Evolutionary conservation across 2,888 invertebrate species (phyloP).

Genomic region (Drosophila barbarae): DNA sequence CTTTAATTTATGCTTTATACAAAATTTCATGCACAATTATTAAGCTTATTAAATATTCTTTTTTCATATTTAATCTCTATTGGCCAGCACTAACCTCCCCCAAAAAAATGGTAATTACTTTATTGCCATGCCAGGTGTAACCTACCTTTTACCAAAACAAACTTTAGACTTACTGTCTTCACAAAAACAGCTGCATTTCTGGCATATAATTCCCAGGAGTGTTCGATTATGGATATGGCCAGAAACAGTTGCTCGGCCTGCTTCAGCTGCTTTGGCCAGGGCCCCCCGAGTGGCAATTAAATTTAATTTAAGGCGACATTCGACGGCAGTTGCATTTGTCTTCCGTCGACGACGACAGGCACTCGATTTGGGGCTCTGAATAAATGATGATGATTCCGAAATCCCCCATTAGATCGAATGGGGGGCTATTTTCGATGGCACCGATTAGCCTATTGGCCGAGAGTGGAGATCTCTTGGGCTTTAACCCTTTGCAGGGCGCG

Average conservation of each 20-base stretch:
- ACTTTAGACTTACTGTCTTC: constrained; percentile 1
- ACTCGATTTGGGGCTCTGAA: background rate
- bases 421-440: constrained; percentile 33
- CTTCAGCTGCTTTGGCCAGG: constrained; percentile 47
- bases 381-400: constrained; percentile 27
- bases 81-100: constrained; percentile 18
- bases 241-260: constrained; percentile 43
- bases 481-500: constrained; percentile 54
- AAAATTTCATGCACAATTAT: too few species aligned
- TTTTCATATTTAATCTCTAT: background rate
- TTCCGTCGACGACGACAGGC: constrained; percentile 9
- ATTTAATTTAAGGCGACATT: constrained; percentile 53
- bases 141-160: constrained; percentile 8
- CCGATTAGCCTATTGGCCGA: constrained; percentile 51
- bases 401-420: constrained; percentile 16
- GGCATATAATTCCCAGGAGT: background rate
- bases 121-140: constrained; percentile 9
- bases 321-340: constrained; percentile 32
- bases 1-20: background rate
- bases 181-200: constrained; percentile 29
- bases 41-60: background rate
- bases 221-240: background rate
- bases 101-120: constrained; percentile 14
- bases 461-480: constrained; percentile 30
- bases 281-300: constrained; percentile 45